Evolutionary conservation across 2,888 invertebrate species (phyloP), one percentile per base, ranked within the genome.

Genomic region (Dolichomitus sp.): DNA sequence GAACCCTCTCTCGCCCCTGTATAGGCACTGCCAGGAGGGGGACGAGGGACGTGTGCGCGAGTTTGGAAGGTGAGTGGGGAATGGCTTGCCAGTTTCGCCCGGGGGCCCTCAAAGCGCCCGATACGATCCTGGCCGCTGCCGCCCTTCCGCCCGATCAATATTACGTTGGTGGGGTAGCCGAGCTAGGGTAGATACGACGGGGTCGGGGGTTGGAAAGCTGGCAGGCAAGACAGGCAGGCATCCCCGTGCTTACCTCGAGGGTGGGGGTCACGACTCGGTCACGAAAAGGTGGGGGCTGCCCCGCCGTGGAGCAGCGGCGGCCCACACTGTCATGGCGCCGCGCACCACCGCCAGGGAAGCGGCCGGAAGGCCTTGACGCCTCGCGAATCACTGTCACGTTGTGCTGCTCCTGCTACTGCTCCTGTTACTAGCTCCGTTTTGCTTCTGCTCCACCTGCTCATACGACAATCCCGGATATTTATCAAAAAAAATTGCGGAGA

Each of bases 111-210:
- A 48, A 84, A 84, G 83, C 61, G 77, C 83, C 83, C 81, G 86
- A 84, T 90, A 92, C 93, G 91, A 78, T 85, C 90, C 91, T 93
- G 93, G 91, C 89, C 89, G 91, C 90, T 90, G 91, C 93, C 93
- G 92, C 93, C 93, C 93, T 93, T 93, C 92, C 91, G 92, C 89
- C 89, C 92, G 93, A 93, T 93, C 93, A 93, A 93, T 93, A 93
- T 93, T 91, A 90, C 90, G 90, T 88, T 92, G 93, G 93, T 93
- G 93, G 93, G 93, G 92, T 59, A 54, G 77, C 86, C 88, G 90
- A 88, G 88, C 87, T 86, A 85, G 87, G 89, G 87, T 83, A 84
- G 85, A 81, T 83, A 81, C 70, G 42, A 83, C 83, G 87, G 88
- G 85, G 89, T 86, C 81, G 87, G 88, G 84, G 87, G 85, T 77